Evolutionary conservation across 2,888 invertebrate genomes (phyloP), one percentile per base, ranked within the genome.

Genomic region (Drosophila anceps): DNA sequence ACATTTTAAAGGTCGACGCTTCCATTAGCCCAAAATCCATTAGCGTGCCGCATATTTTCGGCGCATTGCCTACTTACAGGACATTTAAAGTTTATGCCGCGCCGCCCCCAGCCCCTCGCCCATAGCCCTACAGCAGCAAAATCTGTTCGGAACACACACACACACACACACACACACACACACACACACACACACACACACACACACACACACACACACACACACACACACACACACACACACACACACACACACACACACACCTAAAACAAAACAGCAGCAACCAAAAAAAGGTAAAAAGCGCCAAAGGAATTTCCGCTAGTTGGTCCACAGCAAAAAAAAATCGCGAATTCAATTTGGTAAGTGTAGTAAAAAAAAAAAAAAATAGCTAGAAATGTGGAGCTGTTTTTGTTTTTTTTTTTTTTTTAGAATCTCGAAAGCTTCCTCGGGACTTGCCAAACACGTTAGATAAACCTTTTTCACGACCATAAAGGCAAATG

Each of bases 21-120:
- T 84, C 87, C 86, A 86, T 86, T 86, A 86, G 84, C 79, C 77
- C 51, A 80, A 81, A 86, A 88, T 86, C 88, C 86, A 86, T 88
- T 86, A 88, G 81, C 86, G 61, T 67, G 76, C 77, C 79, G 83
- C 81, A 87, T 81, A 84, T 84, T 87, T 84, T 69, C 69, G 73
- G 66, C 69, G 70, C 82, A 80, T 75, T 73, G 76, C 85, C 81
- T 80, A 81, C 84, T 87, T 81, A 79, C 69, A 70, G 79, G 72
- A 73, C 75, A 81, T 79, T 87, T 84, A 78, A 84, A 84, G 82
- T 82, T 84, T 72, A 70, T 73, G 57, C 69, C 61, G 15, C 27
- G n/a, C n/a, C n/a, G n/a, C 18, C 4, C 12, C 35, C 27, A 2
- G 4, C 10, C 13, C 13, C 18, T 43, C 29, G 7, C 15, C 35